Evolutionary conservation across 2,113 vertebrate species (phyloP).

Genomic region (Micromys minutus): DNA sequence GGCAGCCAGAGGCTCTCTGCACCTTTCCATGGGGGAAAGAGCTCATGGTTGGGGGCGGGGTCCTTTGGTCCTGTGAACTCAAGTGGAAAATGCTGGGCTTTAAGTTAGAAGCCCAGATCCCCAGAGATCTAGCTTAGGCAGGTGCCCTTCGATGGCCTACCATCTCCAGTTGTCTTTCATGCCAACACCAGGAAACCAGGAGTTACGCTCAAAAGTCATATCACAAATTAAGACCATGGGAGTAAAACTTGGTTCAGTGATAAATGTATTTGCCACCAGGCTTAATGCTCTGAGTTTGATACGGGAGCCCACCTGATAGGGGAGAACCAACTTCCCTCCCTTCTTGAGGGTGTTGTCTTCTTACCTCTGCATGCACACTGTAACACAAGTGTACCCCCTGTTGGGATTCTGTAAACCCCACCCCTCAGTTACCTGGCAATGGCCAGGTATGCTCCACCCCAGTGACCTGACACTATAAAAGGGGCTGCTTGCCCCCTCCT

Average conservation of each 20-base stretch:
- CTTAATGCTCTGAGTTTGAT: background rate
- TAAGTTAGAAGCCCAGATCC: background rate
- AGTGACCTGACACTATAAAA: no score
- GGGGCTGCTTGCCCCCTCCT: no score
- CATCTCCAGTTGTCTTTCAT: background rate
- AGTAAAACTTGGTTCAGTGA: background rate
- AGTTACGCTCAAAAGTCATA: constrained; percentile 41
- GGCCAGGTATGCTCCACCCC: no score
- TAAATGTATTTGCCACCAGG: background rate
- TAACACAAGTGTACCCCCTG: no score
- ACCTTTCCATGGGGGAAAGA: background rate
- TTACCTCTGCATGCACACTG: background rate
- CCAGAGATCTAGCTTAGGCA: background rate
- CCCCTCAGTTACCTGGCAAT: no score
- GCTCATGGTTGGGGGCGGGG: background rate
- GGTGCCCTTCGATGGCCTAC: background rate
- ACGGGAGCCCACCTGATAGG: background rate
- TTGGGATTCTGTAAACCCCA: no score
- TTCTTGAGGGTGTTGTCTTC: background rate
- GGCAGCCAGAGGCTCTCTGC: background rate
- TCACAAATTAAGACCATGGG: constrained; percentile 44
- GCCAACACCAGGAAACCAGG: background rate
- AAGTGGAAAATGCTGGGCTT: background rate
- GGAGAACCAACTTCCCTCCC: background rate
- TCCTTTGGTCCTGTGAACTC: background rate